Evolutionary conservation across 2,113 vertebrate genomes (phyloP).

Genomic region (Irena cyanogastra): DNA sequence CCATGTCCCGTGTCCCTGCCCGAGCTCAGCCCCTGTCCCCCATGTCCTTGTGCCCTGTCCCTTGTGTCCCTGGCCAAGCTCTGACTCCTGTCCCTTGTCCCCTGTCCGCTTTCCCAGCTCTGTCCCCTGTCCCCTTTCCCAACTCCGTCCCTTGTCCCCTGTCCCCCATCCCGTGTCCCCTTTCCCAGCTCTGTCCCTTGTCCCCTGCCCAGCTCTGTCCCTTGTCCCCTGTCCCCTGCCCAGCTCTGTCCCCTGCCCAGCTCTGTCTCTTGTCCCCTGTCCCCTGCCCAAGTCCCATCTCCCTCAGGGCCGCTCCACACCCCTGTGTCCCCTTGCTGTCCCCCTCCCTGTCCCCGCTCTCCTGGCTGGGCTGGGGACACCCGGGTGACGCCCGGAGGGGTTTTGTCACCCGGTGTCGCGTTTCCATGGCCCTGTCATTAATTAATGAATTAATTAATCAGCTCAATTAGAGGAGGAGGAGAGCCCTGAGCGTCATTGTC

Average conservation of each 20-base stretch:
- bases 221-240: too few relatives aligned
- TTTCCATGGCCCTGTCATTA: background rate
- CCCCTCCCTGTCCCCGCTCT: background rate
- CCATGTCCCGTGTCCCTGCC: background rate
- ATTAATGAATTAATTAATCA: background rate
- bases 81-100: background rate
- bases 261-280: background rate
- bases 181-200: background rate
- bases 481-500: fast-evolving
- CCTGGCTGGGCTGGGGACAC: background rate
- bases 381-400: background rate
- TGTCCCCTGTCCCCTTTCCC: background rate
- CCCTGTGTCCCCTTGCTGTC: background rate
- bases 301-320: background rate
- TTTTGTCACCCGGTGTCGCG: background rate
- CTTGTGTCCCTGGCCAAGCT: background rate
- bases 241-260: too few relatives aligned
- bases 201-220: background rate
- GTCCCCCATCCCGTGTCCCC: background rate
- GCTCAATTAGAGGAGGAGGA: background rate
- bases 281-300: too few relatives aligned
- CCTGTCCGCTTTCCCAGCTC: background rate
- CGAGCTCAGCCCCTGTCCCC: background rate
- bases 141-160: background rate
- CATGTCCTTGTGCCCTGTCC: background rate